Percentiles rank a stretch among this genome's conserved stretches.
These are phyloP conservation scores for Alethe diademata DNA, from an alignment of 2,113 vertebrate genomes.

Conservation along the genomic window DNA sequence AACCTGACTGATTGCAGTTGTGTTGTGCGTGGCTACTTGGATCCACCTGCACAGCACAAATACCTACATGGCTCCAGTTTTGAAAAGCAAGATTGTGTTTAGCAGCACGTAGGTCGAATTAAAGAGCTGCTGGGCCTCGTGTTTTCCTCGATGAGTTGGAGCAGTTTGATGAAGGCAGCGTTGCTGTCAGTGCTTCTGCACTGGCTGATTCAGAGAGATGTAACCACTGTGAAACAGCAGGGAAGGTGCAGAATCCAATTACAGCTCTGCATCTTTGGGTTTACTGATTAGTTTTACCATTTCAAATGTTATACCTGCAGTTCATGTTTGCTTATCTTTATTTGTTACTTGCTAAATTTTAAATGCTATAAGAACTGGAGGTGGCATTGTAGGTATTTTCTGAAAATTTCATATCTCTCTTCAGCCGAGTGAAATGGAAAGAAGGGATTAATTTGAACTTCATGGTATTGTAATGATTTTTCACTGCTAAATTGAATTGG, in stretches of 20 bases:
- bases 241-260: neutral
- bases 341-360: neutral
- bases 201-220: neutral
- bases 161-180: neutral
- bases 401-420: neutral
- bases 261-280: neutral
- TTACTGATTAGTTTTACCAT: neutral
- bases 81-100: neutral
- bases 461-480: slow-evolving; percentile 7
- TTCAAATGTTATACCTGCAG: neutral
- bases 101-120: accelerated
- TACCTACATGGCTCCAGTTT: neutral
- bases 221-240: neutral
- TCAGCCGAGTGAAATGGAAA: neutral
- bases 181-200: neutral
- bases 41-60: neutral
- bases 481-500: neutral
- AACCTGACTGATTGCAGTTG: neutral
- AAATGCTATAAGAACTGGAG: neutral
- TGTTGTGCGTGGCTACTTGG: neutral
- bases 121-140: neutral
- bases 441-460: neutral
- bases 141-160: neutral
- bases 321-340: neutral
- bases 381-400: neutral